Base-by-base conservation (phyloP, 2,888 invertebrate species). In the Prionchulus punctatus region DNA sequence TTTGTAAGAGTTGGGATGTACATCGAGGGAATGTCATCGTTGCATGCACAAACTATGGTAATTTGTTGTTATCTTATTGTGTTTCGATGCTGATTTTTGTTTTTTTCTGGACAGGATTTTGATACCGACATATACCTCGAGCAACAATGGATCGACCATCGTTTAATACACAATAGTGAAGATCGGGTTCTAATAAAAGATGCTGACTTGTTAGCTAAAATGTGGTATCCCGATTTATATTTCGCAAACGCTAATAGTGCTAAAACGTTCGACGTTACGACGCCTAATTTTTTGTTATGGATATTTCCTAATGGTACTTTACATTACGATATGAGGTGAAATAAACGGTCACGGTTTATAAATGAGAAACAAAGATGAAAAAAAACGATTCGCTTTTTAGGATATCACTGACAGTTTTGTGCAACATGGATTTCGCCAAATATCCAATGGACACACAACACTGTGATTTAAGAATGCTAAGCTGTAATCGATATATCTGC, bases 241-340 rank as follows among this genome's bases (percentile, higher is more conserved):
- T 69, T 69, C 56, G 69, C 69, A 1, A 69, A 69, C 52, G 69
- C 69, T 2, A 58, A 67, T 26, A 65, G 63, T 1, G 63, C 69
- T 45, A 60, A 58, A 27, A 68, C 67, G 55, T 69, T 70, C 57
- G 62, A 66, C n/a, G 68, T 69, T 12, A 69, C 69, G 4, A 59
- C 60, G 51, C 69, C 69, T 1, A 69, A 69, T 51, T 70, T 70
- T 50, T 53, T 70, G 4, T 64, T 70, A 1, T 70, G 69, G 69
- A 65, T 69, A 12, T 69, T 66, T 56, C 63, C 64, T 18, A 68
- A 69, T 53, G 69, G 69, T 7, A 67, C 67, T 2, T 63, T 69
- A 27, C 68, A 65, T 62, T 69, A 69, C 57, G 69, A 69, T 55
- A 63, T 64, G 58, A 61, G 68, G 67, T 68, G 43, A 43, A 18